Conservation (phyloP, 1,140 invertebrate genomes). For the Kradibia gibbosae region DNA sequence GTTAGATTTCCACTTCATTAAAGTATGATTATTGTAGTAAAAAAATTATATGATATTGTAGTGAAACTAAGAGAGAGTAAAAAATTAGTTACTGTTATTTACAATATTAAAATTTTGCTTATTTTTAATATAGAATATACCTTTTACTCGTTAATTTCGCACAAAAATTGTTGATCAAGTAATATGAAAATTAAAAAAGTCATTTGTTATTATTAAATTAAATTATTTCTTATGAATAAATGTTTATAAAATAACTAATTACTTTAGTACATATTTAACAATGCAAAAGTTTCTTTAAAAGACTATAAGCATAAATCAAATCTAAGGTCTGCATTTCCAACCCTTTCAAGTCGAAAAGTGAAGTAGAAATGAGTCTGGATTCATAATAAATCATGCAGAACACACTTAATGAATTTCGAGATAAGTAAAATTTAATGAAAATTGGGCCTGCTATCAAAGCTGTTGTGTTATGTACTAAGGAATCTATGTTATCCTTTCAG, state of each 20-base stretch:
- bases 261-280: slow-evolving; percentile 39
- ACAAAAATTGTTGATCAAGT: too few species aligned
- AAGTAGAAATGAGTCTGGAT: slow-evolving; percentile 44
- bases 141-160: not conserved
- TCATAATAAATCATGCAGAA: slow-evolving; percentile 44
- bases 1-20: too few species aligned
- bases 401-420: slow-evolving; percentile 43
- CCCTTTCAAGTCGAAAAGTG: slow-evolving; percentile 39
- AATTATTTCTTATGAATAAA: slow-evolving; percentile 32
- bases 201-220: too few species aligned
- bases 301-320: slow-evolving; percentile 45
- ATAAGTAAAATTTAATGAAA: slow-evolving; percentile 30
- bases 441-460: not conserved
- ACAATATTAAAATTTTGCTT: too few species aligned
- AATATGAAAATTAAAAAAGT: too few species aligned
- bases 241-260: slow-evolving; percentile 30
- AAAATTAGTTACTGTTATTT: too few species aligned
- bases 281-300: slow-evolving; percentile 43
- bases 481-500: not conserved
- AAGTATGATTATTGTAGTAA: too few species aligned
- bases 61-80: too few species aligned
- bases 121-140: too few species aligned
- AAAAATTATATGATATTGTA: too few species aligned
- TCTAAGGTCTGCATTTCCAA: slow-evolving; percentile 37
- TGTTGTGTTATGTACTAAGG: not conserved